Evolutionary conservation across 2,797 vertebrate genomes (phyloP), one percentile per base, ranked within the genome.

Genomic region (Brotula barbata): DNA sequence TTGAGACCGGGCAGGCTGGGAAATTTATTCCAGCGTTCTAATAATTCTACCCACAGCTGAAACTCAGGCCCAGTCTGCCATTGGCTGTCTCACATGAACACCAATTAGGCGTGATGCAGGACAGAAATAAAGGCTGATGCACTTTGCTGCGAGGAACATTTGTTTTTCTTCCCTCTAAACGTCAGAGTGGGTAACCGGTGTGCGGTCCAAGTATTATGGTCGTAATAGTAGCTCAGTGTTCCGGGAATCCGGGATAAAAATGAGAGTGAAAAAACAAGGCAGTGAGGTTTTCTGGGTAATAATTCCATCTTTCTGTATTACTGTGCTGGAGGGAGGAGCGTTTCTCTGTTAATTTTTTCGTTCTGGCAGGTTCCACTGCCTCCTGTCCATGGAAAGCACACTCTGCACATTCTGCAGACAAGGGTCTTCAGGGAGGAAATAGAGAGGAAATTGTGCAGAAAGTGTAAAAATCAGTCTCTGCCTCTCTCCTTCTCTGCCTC

Each of bases 391-490:
- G 89, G 88, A 92, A 92, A 89, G 86, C 89, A 86, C 58, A 92
- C 88, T 88, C 89, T 85, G 90, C 90, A 92, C 89, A 91, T 92
- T 92, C 87, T 88, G 84, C 85, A 92, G 90, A 92, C 90, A 68
- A 86, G 81, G 83, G 90, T 88, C 91, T 91, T 88, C 78, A 59
- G 91, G 92, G 91, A 92, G 92, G 91, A 92, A 93, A 91, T 90
- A 88, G 85, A 87, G 84, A 91, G 91, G 91, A 93, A 93, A 92
- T 92, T 89, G 88, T 90, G 90, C 90, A 87, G 90, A 92, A 91
- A 92, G 88, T 91, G 88, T 91, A 91, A 91, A 90, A 90, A 80
- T 88, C 85, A 73, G 77, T 68, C 81, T 84, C 78, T 78, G 68
- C 64, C 62, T 59, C 63, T 78, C 76, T 71, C 70, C 67, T 65